phyloP scores from a whole-genome alignment of 92 coral and sea anemone genomes.

The Virgularia gustaviana region DNA sequence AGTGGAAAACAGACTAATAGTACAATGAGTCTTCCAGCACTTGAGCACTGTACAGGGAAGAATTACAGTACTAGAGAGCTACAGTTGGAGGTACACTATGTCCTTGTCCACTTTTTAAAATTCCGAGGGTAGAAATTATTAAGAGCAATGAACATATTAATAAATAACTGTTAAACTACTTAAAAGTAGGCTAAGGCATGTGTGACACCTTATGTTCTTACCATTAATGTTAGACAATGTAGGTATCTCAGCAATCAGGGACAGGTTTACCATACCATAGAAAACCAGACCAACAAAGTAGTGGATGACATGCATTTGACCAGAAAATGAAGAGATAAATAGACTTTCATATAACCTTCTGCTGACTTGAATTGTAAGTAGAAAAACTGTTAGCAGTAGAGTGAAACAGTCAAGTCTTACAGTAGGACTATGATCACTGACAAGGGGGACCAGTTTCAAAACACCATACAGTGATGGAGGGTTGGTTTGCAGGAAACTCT shows the following conservation, averaged over 20 bases:
- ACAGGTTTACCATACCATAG: constrained; percentile 63
- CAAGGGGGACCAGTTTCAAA: constrained; percentile 20
- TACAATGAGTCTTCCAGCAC: too few species aligned
- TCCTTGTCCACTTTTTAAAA: too few species aligned
- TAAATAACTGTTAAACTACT: not conserved
- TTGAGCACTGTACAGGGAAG: too few species aligned
- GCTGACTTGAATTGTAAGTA: constrained; percentile 65
- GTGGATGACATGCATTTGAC: constrained; percentile 75
- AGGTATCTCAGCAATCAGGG: constrained; percentile 53
- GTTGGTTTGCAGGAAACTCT: constrained; percentile 36
- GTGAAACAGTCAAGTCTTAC: constrained; percentile 60
- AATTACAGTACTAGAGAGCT: too few species aligned
- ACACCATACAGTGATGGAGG: constrained; percentile 26
- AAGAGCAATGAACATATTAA: not conserved
- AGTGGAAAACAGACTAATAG: too few species aligned
- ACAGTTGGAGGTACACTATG: too few species aligned
- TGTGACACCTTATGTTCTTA: too few species aligned
- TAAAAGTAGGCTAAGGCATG: not conserved
- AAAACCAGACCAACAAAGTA: constrained; percentile 65
- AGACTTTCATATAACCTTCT: constrained; percentile 79
- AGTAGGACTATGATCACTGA: constrained; percentile 25
- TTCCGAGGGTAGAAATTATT: too few species aligned
- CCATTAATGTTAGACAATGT: too few species aligned
- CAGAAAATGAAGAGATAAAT: constrained; percentile 68
- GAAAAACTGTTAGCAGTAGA: constrained; percentile 58